Evolutionary conservation across 2,888 invertebrate species (phyloP).

Genomic region (Spisula solida): DNA sequence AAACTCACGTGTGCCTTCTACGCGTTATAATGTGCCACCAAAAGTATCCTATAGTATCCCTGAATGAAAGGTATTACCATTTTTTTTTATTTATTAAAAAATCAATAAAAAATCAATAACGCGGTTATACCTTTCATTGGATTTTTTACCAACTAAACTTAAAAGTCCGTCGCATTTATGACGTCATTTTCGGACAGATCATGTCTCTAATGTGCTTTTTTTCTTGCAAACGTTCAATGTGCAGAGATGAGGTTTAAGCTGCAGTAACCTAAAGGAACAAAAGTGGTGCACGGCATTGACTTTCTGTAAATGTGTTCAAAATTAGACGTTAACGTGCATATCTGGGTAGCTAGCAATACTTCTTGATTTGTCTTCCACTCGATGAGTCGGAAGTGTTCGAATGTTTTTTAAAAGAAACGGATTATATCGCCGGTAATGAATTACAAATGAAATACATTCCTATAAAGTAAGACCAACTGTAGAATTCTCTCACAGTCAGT

Average conservation of each 20-base stretch:
- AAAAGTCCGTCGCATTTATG: not conserved
- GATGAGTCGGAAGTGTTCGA: not conserved
- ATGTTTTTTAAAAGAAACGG: not conserved
- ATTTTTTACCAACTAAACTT: too few relatives aligned
- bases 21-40: too few relatives aligned
- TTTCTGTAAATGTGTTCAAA: not conserved
- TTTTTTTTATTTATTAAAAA: too few relatives aligned
- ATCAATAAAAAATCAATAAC: too few relatives aligned
- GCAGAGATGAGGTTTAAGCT: not conserved
- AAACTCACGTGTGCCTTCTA: too few relatives aligned
- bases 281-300: not conserved
- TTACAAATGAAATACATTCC: not conserved
- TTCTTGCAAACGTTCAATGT: not conserved
- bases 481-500: not conserved
- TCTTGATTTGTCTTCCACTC: not conserved
- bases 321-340: not conserved
- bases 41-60: too few relatives aligned
- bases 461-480: conserved; percentile 3
- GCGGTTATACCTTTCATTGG: too few relatives aligned
- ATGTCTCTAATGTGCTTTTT: not conserved
- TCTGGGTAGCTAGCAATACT: not conserved
- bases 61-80: too few relatives aligned
- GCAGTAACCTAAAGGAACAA: not conserved
- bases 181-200: not conserved
- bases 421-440: not conserved